These are phyloP conservation scores for Lypha dubia DNA, from an alignment of 2,888 invertebrate species.

Conservation along the genomic window DNA sequence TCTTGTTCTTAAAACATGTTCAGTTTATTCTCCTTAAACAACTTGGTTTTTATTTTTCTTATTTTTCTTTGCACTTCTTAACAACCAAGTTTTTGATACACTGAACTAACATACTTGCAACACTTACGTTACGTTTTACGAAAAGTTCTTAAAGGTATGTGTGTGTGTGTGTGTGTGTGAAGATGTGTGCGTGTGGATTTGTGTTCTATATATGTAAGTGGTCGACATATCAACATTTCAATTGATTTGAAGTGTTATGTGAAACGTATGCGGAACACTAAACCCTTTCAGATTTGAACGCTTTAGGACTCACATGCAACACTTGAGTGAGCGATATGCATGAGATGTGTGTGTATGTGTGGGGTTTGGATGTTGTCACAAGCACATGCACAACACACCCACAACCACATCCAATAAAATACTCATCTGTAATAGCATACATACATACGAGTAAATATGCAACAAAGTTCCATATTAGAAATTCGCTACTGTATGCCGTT, in stretches of 20 bases:
- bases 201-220: slow-evolving; percentile 58
- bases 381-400: slow-evolving; percentile 11
- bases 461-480: slow-evolving; percentile 40
- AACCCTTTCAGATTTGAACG: slow-evolving; percentile 73
- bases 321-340: slow-evolving; percentile 71
- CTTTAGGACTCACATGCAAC: slow-evolving; percentile 72
- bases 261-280: slow-evolving; percentile 72
- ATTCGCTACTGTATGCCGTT: slow-evolving; percentile 63
- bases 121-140: slow-evolving; percentile 69
- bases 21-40: slow-evolving; percentile 31
- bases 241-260: slow-evolving; percentile 72
- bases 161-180: not conserved
- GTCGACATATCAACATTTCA: slow-evolving; percentile 72
- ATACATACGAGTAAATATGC: no score
- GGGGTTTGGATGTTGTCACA: not conserved
- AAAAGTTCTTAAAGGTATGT: slow-evolving; percentile 49
- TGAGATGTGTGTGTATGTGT: slow-evolving; percentile 38
- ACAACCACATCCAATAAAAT: slow-evolving; percentile 16
- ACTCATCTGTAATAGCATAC: slow-evolving; percentile 7
- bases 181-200: not conserved
- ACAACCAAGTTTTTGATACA: slow-evolving; percentile 70
- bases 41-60: slow-evolving; percentile 33
- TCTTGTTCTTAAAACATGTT: slow-evolving; percentile 37
- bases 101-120: slow-evolving; percentile 71
- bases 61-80: slow-evolving; percentile 31